Base-by-base conservation (phyloP, 2,797 vertebrate species). In the Chaenodraco wilsoni region DNA sequence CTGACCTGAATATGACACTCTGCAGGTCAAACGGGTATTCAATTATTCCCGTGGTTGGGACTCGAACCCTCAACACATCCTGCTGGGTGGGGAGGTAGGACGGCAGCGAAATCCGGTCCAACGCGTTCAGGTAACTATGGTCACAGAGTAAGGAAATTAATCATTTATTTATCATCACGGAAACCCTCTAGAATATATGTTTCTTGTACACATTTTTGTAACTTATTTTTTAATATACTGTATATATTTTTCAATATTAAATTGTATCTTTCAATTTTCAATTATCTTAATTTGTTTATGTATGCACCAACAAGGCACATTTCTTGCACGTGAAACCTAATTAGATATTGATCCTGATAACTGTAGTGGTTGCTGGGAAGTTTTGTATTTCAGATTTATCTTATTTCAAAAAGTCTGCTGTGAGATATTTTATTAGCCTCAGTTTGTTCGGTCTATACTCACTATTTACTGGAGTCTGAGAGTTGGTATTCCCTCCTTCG, bases 401-500 rank as follows among this genome's bases (percentile, higher is more conserved):
- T 19, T 13, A 33, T 31, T 55, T 8, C 13, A 15, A 31, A 27
- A 54, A 51, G 16, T 27, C 6, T 41, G 31, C 19, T 14, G 2
- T 19, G 55, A 37, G 5, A n/a, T 52, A 37, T 55, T 9, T 19
- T 44, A 8, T 5, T 46, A 23, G 50, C 9, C 17, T 57, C 2
- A n/a, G 5, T n/a, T 44, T 49, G 33, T 15, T 0, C 33, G 1
- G 23, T 31, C 17, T 79, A 17, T 40, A 95, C 97, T 97, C 91
- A 98, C 97, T 98, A 98, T 94, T 98, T 98, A 74, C 97, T 98
- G 62, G 97, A 98, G 91, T 98, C 97, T 7, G 97, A 98, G 69
- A 98, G 94, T 17, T 98, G 97, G 93, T 98, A 98, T 71, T 98
- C 97, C 89, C 97, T 95, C 93, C 97, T 93, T 82, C 97, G 94